Evolutionary conservation across 1,140 invertebrate genomes (phyloP).

Genomic region (Stegodyphus dumicola): DNA sequence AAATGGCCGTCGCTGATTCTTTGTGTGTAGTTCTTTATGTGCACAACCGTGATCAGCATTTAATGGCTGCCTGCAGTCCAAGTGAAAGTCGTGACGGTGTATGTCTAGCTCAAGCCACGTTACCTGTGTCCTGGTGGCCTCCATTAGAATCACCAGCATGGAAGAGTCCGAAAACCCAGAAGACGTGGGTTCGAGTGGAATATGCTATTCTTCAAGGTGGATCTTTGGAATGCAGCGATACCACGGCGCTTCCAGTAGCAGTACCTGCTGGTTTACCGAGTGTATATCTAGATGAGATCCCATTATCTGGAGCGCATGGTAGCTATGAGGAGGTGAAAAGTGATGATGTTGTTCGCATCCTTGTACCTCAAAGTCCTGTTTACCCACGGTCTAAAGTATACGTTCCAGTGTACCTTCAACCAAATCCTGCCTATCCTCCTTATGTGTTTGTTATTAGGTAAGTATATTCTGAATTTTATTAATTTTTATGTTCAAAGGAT

Average conservation of each 20-base stretch:
- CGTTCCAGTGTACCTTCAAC: slow-evolving; percentile 84
- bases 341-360: slow-evolving; percentile 82
- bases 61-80: slow-evolving; percentile 86
- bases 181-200: slow-evolving; percentile 78
- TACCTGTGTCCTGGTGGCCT: slow-evolving; percentile 91
- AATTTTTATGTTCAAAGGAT: too few species aligned
- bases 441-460: slow-evolving; percentile 86
- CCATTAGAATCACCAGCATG: slow-evolving; percentile 61
- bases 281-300: slow-evolving; percentile 74
- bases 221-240: slow-evolving; percentile 59
- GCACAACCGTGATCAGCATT: slow-evolving; percentile 71
- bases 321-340: slow-evolving; percentile 81
- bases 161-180: slow-evolving; percentile 75
- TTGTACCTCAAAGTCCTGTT: slow-evolving; percentile 86
- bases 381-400: slow-evolving; percentile 89
- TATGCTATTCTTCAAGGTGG: slow-evolving; percentile 78
- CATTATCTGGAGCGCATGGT: slow-evolving; percentile 79
- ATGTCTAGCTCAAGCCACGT: slow-evolving; percentile 81
- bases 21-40: slow-evolving; percentile 75
- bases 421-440: slow-evolving; percentile 72
- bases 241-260: slow-evolving; percentile 43
- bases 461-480: slow-evolving; percentile 65
- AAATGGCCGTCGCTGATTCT: slow-evolving; percentile 63
- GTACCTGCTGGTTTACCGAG: slow-evolving; percentile 50
- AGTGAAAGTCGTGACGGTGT: slow-evolving; percentile 85